Conservation (phyloP, 2,888 invertebrate genomes). For the Ophion obscuratus region DNA sequence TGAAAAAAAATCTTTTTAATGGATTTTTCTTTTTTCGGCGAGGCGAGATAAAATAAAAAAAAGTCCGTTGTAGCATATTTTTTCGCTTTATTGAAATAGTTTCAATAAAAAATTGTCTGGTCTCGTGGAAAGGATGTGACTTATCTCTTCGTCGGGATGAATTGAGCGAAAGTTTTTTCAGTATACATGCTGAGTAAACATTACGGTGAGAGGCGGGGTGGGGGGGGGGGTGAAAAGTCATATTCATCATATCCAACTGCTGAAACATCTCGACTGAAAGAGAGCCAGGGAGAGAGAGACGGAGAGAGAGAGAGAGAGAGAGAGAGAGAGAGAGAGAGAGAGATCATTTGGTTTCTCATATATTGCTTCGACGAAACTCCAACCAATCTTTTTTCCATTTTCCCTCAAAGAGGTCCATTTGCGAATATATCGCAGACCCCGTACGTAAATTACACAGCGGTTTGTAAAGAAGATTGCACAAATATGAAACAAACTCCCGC, state of each 20-base stretch:
- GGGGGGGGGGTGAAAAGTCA: conserved; percentile 27
- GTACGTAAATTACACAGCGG: conserved; percentile 4
- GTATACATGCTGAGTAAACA: conserved; percentile 59
- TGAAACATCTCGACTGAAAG: conserved; percentile 44
- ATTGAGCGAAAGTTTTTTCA: conserved; percentile 46
- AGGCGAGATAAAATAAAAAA: background rate
- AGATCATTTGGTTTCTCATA: conserved; percentile 50
- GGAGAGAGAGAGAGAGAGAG: background rate
- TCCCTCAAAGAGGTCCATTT: conserved; percentile 5
- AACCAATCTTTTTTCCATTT: conserved; percentile 37
- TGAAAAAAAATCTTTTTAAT: no score
- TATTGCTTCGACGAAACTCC: conserved; percentile 40
- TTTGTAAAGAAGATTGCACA: background rate
- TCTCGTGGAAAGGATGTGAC: background rate
- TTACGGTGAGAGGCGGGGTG: conserved; percentile 6
- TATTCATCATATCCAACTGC: conserved; percentile 53
- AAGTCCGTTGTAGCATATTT: conserved; percentile 34
- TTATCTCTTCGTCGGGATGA: conserved; percentile 34
- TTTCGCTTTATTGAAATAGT: conserved; percentile 59
- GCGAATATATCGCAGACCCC: background rate
- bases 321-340: no score
- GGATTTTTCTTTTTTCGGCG: no score
- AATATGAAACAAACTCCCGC: background rate
- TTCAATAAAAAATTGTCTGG: conserved; percentile 56
- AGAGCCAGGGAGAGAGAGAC: background rate